Conservation (phyloP, 2,888 invertebrate species). For the Ypsolopha scabrella region DNA sequence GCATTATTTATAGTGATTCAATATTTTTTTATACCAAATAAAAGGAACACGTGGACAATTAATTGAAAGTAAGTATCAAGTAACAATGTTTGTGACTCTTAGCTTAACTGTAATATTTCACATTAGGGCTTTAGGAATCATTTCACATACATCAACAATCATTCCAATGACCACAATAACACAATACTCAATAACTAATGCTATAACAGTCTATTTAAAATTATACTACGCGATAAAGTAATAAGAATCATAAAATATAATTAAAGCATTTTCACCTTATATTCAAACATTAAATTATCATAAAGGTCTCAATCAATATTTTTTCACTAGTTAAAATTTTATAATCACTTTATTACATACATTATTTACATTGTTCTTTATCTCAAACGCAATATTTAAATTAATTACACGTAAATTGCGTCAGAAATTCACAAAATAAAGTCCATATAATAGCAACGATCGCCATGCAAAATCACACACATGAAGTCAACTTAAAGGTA, state of each 20-base stretch:
- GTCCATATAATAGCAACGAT: slow-evolving; percentile 47
- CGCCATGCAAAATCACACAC: slow-evolving; percentile 66
- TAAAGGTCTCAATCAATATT: slow-evolving; percentile 54
- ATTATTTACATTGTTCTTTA: slow-evolving; percentile 54
- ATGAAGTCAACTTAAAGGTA: slow-evolving; percentile 51
- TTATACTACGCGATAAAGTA: slow-evolving; percentile 64
- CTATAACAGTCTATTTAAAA: slow-evolving; percentile 70
- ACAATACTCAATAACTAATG: slow-evolving; percentile 52
- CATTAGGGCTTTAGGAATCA: slow-evolving; percentile 1
- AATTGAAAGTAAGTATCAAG: too few relatives aligned
- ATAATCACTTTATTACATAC: slow-evolving; percentile 42
- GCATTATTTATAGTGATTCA: not conserved
- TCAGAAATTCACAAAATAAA: slow-evolving; percentile 38
- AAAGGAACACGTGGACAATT: too few relatives aligned
- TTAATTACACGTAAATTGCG: slow-evolving; percentile 47
- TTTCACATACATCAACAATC: slow-evolving; percentile 13
- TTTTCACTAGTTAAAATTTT: slow-evolving; percentile 34
- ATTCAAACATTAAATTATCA: slow-evolving; percentile 58
- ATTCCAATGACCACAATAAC: slow-evolving; percentile 37
- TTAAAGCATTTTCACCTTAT: slow-evolving; percentile 70
- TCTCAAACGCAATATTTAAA: slow-evolving; percentile 50
- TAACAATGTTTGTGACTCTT: not conserved
- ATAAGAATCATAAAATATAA: slow-evolving; percentile 64
- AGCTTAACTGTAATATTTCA: not conserved
- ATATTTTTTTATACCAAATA: too few relatives aligned